A percentile compares a stretch with the other conserved stretches of the same genome.
Evolutionary conservation across 2,888 invertebrate genomes (phyloP).

Genomic region (Andrena trimmerana): DNA sequence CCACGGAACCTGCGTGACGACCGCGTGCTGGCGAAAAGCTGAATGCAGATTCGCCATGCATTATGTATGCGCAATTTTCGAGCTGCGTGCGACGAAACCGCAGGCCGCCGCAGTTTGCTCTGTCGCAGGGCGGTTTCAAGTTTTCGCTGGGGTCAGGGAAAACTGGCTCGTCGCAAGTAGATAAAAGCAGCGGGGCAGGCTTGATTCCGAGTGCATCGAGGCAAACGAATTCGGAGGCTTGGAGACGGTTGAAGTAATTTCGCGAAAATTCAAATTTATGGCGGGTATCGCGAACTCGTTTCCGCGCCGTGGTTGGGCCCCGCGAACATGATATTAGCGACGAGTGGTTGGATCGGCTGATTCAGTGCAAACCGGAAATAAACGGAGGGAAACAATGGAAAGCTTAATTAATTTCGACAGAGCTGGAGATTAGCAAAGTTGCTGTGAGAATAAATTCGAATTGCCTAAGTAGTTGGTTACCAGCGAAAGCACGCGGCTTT

Average conservation of each 20-base stretch:
- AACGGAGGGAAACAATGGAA: not conserved
- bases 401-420: slow-evolving; percentile 19
- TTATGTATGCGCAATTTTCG: slow-evolving; percentile 40
- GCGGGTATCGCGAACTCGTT: slow-evolving; percentile 7
- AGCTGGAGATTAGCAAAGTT: slow-evolving; percentile 22
- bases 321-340: not conserved
- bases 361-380: not conserved
- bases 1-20: not conserved
- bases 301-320: not conserved
- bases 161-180: too few species aligned
- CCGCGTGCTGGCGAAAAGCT: slow-evolving; percentile 12
- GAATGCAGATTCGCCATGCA: slow-evolving; percentile 33
- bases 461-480: not conserved
- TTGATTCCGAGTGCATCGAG: not conserved
- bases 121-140: not conserved
- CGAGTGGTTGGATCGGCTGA: not conserved
- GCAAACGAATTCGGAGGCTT: not conserved
- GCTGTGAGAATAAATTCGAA: not conserved
- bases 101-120: not conserved
- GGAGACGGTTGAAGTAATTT: not conserved
- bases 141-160: not conserved
- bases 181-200: not conserved
- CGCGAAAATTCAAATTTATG: not conserved
- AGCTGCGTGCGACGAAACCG: not conserved
- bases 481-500: not conserved